These are phyloP conservation scores for Venturia canescens DNA, from an alignment of 1,140 invertebrate species.

Conservation along the genomic window DNA sequence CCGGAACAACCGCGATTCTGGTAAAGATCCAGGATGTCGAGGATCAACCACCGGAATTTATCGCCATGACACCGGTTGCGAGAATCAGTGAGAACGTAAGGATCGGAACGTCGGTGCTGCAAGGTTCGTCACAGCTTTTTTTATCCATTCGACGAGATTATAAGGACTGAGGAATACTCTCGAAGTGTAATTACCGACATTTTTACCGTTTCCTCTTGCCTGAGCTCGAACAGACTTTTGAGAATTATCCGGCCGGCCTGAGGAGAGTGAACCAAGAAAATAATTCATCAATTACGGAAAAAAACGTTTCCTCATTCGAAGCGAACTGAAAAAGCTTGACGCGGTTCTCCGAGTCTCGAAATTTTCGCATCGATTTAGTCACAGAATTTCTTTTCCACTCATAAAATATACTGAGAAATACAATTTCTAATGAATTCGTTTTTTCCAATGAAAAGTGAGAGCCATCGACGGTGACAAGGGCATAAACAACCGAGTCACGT, in stretches of 20 bases:
- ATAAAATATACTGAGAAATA: not conserved
- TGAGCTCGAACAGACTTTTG: not conserved
- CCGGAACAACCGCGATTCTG: constrained; percentile 91
- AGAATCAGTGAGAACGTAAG: constrained; percentile 91
- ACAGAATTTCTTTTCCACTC: too few relatives aligned
- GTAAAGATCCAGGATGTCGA: constrained; percentile 93
- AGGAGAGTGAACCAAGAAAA: not conserved
- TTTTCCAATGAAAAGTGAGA: constrained; percentile 79
- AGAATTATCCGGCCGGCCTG: not conserved
- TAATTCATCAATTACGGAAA: not conserved
- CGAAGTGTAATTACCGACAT: constrained; percentile 4
- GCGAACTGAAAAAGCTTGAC: not conserved
- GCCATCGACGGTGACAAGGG: constrained; percentile 95
- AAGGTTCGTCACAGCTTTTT: constrained; percentile 77
- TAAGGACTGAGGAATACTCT: constrained; percentile 5
- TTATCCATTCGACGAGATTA: not conserved
- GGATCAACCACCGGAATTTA: constrained; percentile 94
- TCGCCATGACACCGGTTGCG: constrained; percentile 90
- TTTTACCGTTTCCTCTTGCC: not conserved
- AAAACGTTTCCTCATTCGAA: not conserved
- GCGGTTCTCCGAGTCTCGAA: too few relatives aligned
- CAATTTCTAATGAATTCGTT: not conserved
- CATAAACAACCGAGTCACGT: constrained; percentile 91
- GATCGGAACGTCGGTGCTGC: constrained; percentile 87
- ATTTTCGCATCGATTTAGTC: too few relatives aligned